These are phyloP conservation scores for Atlantisia rogersi DNA, from an alignment of 2,113 vertebrate species.

Conservation along the genomic window DNA sequence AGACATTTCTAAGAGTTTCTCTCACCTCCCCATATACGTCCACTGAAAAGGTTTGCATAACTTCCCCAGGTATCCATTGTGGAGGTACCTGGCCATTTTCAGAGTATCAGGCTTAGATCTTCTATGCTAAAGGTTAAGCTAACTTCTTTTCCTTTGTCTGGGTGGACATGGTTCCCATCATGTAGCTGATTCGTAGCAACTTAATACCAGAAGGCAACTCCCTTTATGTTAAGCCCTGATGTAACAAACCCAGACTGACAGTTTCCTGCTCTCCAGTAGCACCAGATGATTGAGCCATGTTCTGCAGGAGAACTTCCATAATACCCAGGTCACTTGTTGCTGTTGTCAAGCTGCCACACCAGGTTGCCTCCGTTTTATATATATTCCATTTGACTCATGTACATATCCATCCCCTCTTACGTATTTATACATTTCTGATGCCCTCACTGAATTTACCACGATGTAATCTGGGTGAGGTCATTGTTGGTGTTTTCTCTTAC, in stretches of 20 bases:
- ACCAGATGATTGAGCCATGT: background rate
- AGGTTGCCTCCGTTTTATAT: background rate
- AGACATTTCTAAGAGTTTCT: background rate
- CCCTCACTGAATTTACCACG: background rate
- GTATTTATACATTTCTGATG: background rate
- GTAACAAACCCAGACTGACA: background rate
- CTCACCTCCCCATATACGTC: background rate
- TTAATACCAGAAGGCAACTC: background rate
- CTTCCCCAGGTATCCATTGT: background rate
- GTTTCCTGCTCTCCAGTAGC: background rate
- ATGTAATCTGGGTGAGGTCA: background rate
- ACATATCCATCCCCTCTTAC: background rate
- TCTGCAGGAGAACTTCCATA: background rate
- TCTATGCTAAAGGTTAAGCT: background rate
- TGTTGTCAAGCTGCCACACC: background rate
- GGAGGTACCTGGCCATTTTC: background rate
- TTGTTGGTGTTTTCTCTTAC: background rate
- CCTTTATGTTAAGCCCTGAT: background rate
- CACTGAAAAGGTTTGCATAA: background rate
- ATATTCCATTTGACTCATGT: background rate
- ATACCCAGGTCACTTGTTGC: background rate
- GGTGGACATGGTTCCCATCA: background rate
- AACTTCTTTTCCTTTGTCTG: background rate
- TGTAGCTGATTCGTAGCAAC: background rate
- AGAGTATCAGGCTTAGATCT: background rate